Evolutionary conservation across 2,888 invertebrate genomes (phyloP).

Genomic region (Bimastos eiseni): DNA sequence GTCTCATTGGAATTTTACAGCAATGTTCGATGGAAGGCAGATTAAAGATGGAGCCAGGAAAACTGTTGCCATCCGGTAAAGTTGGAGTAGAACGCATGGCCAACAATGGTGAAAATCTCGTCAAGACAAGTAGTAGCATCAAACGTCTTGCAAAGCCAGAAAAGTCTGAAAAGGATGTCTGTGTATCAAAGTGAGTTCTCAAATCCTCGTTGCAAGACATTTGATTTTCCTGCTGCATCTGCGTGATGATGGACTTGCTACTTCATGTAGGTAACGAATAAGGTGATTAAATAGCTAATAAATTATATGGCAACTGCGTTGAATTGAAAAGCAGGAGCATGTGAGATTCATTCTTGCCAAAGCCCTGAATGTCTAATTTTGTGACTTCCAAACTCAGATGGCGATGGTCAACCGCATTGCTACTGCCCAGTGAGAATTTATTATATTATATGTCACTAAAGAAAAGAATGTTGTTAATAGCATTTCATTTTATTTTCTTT

Average conservation of each 20-base stretch:
- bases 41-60: not conserved
- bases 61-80: not conserved
- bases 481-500: no score
- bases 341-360: no score
- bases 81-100: not conserved
- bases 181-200: constrained; percentile 16
- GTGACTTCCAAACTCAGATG: no score
- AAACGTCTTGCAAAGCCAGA: not conserved
- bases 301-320: no score
- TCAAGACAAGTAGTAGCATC: not conserved
- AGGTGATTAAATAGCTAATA: no score
- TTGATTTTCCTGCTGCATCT: not conserved
- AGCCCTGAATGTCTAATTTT: no score
- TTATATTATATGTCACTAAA: no score
- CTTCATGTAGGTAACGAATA: not conserved
- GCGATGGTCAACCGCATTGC: no score
- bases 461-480: no score
- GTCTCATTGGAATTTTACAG: not conserved
- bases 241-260: not conserved
- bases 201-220: not conserved
- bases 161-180: not conserved
- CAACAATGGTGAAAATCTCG: not conserved
- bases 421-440: no score
- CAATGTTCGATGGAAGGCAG: not conserved
- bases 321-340: no score